phyloP scores from a whole-genome alignment of 2,888 invertebrate species.

The Xiphydria camelus region DNA sequence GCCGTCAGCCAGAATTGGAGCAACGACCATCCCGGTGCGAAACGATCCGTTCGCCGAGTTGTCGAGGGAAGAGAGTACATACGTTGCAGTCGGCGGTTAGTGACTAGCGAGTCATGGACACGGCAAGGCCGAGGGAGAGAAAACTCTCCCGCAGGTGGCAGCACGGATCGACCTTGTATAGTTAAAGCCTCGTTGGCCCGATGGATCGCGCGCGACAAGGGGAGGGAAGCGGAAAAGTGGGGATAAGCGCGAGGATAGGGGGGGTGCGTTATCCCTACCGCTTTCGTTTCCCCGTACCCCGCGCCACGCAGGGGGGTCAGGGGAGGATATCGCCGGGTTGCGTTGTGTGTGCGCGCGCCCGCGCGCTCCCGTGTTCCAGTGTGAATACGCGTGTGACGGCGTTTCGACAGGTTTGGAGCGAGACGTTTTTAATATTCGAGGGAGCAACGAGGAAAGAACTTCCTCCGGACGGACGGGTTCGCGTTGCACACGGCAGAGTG shows the following conservation, averaged over 20 bases:
- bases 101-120: constrained; percentile 25
- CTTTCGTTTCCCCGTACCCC: not conserved
- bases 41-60: constrained; percentile 15
- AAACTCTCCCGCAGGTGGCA: constrained; percentile 52
- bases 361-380: not conserved
- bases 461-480: constrained; percentile 29
- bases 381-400: constrained; percentile 37
- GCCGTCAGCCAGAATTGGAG: no score
- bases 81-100: constrained; percentile 25
- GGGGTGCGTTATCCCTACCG: constrained; percentile 22
- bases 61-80: constrained; percentile 13
- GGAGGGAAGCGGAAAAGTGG: constrained; percentile 33
- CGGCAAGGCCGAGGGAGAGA: constrained; percentile 24
- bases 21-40: no score
- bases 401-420: constrained; percentile 37
- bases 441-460: constrained; percentile 40
- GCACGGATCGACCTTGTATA: constrained; percentile 45
- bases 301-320: constrained; percentile 9
- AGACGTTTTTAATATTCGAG: constrained; percentile 32
- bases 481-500: constrained; percentile 33
- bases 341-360: constrained; percentile 4
- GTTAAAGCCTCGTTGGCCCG: constrained; percentile 23
- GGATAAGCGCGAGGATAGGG: constrained; percentile 13
- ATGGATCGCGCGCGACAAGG: constrained; percentile 19
- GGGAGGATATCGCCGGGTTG: constrained; percentile 1